Evolutionary conservation across 1,140 invertebrate species (phyloP).

Genomic region (Ooceraea biroi): DNA sequence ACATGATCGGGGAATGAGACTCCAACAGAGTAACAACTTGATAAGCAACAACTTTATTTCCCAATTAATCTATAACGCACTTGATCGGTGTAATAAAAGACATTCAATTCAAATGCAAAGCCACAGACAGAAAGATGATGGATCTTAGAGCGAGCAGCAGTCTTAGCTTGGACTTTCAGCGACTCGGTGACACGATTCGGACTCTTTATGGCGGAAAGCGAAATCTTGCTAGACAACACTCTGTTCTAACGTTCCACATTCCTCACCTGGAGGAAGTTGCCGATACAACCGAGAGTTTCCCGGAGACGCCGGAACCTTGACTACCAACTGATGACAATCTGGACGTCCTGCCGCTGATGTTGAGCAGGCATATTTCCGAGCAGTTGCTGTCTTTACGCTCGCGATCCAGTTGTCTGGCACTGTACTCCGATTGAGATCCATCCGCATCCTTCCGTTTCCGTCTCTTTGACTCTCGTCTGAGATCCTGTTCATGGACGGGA

Average conservation of each 20-base stretch:
- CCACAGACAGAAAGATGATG: background rate
- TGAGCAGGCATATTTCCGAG: constrained; percentile 92
- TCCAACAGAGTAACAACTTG: background rate
- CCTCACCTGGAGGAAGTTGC: constrained; percentile 83
- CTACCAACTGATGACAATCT: constrained; percentile 91
- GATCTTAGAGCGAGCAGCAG: background rate
- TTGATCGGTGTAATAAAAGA: background rate
- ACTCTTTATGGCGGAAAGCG: background rate
- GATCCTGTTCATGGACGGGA: constrained; percentile 87
- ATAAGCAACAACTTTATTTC: constrained; percentile 9
- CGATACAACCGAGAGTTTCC: constrained; percentile 84
- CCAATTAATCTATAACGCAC: background rate
- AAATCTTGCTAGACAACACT: background rate
- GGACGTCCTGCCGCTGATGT: constrained; percentile 93
- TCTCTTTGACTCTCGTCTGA: constrained; percentile 82
- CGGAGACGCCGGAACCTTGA: constrained; percentile 90
- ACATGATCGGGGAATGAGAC: background rate
- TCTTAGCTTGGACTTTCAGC: too few species aligned
- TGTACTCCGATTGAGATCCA: constrained; percentile 86
- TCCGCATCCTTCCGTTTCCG: constrained; percentile 86
- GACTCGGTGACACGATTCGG: background rate
- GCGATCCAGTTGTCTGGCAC: constrained; percentile 85
- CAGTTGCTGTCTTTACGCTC: constrained; percentile 92
- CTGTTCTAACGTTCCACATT: background rate
- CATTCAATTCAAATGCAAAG: background rate